Conservation (phyloP, 2,797 vertebrate genomes). For the Sandelia bainsii region DNA sequence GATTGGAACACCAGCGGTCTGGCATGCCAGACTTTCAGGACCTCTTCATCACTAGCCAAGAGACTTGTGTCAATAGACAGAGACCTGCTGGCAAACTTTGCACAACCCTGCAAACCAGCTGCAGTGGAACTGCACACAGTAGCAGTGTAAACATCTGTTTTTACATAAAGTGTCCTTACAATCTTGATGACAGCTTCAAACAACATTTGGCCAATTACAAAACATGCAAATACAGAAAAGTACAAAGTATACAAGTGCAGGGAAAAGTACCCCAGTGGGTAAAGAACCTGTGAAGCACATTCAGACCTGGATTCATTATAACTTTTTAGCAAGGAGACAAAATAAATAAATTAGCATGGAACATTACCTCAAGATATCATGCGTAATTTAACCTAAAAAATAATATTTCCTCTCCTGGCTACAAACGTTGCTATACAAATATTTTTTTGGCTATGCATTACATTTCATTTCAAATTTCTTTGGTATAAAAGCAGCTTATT, state of each 20-base stretch:
- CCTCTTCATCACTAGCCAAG: slow-evolving; percentile 59
- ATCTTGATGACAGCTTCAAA: slow-evolving; percentile 50
- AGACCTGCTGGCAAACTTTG: slow-evolving; percentile 65
- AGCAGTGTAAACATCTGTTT: slow-evolving; percentile 75
- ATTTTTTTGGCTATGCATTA: slow-evolving; percentile 30
- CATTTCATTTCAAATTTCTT: slow-evolving; percentile 67
- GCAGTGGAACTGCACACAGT: slow-evolving; percentile 79
- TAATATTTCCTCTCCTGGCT: slow-evolving; percentile 34
- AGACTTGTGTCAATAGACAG: slow-evolving; percentile 73
- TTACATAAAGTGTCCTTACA: slow-evolving; percentile 54
- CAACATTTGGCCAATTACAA: slow-evolving; percentile 52
- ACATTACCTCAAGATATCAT: slow-evolving; percentile 37
- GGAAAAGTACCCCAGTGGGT: slow-evolving; percentile 27
- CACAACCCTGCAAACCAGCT: slow-evolving; percentile 86
- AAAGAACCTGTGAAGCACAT: slow-evolving; percentile 50
- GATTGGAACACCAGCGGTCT: slow-evolving; percentile 34
- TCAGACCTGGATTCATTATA: slow-evolving; percentile 44
- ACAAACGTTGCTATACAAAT: slow-evolving; percentile 28
- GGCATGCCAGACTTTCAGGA: slow-evolving; percentile 17
- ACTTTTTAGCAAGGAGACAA: slow-evolving; percentile 29
- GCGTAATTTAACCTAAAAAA: slow-evolving; percentile 26
- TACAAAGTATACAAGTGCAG: slow-evolving; percentile 47
- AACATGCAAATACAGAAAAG: slow-evolving; percentile 54
- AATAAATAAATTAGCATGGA: slow-evolving; percentile 47
- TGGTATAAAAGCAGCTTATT: slow-evolving; percentile 62